These are phyloP conservation scores for Atherinosoma microstoma DNA, from an alignment of 2,797 vertebrate species.

Conservation along the genomic window DNA sequence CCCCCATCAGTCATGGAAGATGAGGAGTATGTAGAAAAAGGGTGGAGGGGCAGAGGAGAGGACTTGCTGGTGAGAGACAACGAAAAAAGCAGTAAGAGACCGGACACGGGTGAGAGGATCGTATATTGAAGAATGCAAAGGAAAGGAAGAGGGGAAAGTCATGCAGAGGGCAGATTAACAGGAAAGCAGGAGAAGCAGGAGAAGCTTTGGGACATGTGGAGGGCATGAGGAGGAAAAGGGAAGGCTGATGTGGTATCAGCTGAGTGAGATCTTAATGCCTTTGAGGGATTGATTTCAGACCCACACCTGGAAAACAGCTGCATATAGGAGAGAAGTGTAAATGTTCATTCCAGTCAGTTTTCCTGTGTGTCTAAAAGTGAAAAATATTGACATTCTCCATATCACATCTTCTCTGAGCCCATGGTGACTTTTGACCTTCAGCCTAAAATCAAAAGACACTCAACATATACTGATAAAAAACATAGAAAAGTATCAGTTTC, in stretches of 20 bases:
- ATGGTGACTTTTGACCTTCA: background rate
- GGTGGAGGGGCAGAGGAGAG: constrained; percentile 2
- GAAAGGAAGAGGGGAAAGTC: constrained; percentile 34
- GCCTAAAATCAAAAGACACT: background rate
- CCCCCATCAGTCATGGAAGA: constrained; percentile 53
- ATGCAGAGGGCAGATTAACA: constrained; percentile 40
- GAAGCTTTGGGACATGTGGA: constrained; percentile 1
- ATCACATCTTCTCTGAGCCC: background rate
- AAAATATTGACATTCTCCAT: background rate
- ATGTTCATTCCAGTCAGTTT: background rate
- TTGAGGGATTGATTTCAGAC: constrained; percentile 33
- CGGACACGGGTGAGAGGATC: constrained; percentile 25
- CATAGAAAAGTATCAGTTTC: background rate
- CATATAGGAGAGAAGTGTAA: background rate
- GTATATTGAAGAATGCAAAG: constrained; percentile 37
- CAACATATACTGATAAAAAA: background rate
- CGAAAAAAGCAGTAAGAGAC: constrained; percentile 21
- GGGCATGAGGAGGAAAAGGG: constrained; percentile 40
- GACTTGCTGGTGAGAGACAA: constrained; percentile 20
- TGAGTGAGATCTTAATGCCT: constrained; percentile 42
- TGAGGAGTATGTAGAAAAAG: constrained; percentile 21
- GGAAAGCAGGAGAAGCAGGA: constrained; percentile 6
- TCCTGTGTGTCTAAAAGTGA: background rate
- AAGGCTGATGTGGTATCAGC: constrained; percentile 54
- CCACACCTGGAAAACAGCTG: constrained; percentile 25